Base-by-base conservation (phyloP, 2,797 vertebrate genomes). In the Muscicapa comitata region DNA sequence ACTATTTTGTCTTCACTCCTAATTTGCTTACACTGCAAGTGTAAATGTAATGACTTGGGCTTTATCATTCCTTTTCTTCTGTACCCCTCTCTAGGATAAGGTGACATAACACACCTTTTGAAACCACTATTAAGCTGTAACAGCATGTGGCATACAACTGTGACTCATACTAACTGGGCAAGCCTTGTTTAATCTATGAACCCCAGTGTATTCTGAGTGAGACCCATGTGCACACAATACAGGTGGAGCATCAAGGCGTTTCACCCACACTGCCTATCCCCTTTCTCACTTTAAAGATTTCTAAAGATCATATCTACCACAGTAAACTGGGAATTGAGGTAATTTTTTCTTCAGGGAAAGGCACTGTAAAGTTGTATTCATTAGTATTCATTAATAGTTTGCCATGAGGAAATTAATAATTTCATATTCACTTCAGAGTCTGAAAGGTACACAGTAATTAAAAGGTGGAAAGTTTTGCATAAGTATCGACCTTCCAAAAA, bases 331-430 rank as follows among this genome's bases (percentile, higher is more conserved):
- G 74, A 76, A 62, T 7, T 21, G 20, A 82, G 40, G 57, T 35
- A 12, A 8, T 29, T 26, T 79, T 63, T 76, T 59, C 72, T 72
- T 74, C 48, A 67, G 29, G 38, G 25, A 75, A 55, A 88, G 47
- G 18, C 25, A 10, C 50, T 43, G 58, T 74, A 29, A 78, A 77
- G 33, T 50, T 83, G 10, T 37, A 65, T 78, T 96, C 68, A 88
- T 94, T 91, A 90, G 62, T 78, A 94, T 93, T 91, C 79, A 78
- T 78, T 86, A 93, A 86, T 77, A 93, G 79, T 78, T 90, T 90
- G 82, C 67, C 59, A 45, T 19, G 21, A 95, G 93, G 90, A 93
- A 90, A 93, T 90, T 51, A 86, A 66, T 94, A 93, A 92, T 94
- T 95, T 93, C 57, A 25, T 55, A 78, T 88, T 91, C 13, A 0